A percentile compares a stretch with the other conserved stretches of the same genome.
These are phyloP conservation scores for Onychomys leucogaster DNA, from an alignment of 2,797 vertebrate species.

Conservation along the genomic window DNA sequence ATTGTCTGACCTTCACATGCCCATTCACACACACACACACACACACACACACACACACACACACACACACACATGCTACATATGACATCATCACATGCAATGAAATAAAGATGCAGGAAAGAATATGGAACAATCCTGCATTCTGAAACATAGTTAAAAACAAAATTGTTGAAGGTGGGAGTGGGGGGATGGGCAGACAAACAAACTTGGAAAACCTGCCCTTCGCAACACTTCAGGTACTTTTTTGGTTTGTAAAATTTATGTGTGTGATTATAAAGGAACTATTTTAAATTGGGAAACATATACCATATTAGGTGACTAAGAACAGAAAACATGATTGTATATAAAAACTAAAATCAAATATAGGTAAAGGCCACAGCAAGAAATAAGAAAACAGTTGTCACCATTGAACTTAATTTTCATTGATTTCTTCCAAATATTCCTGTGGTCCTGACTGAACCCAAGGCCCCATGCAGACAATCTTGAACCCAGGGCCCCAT, in stretches of 20 bases:
- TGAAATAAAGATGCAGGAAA: not conserved
- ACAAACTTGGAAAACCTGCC: not conserved
- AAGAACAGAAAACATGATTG: not conserved
- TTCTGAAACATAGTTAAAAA: not conserved
- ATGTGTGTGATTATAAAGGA: not conserved
- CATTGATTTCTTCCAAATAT: conserved; percentile 5
- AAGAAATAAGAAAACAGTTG: conserved; percentile 19
- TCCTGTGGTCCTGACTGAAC: not conserved
- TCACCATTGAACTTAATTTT: not conserved
- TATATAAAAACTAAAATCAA: conserved; percentile 10
- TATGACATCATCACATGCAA: not conserved
- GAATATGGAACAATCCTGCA: not conserved
- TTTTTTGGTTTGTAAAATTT: not conserved
- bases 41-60: too few species aligned
- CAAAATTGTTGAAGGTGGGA: not conserved
- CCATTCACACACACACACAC: not conserved
- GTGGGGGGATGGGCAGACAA: not conserved
- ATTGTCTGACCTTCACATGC: not conserved
- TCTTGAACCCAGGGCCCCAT: not conserved
- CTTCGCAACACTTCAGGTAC: not conserved
- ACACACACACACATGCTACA: too few species aligned
- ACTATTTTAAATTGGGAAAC: not conserved
- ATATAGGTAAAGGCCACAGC: not conserved
- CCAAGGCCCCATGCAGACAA: too few species aligned
- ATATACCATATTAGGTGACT: not conserved